Conservation (phyloP, 2,113 vertebrate genomes). For the Calidris pygmaea region DNA sequence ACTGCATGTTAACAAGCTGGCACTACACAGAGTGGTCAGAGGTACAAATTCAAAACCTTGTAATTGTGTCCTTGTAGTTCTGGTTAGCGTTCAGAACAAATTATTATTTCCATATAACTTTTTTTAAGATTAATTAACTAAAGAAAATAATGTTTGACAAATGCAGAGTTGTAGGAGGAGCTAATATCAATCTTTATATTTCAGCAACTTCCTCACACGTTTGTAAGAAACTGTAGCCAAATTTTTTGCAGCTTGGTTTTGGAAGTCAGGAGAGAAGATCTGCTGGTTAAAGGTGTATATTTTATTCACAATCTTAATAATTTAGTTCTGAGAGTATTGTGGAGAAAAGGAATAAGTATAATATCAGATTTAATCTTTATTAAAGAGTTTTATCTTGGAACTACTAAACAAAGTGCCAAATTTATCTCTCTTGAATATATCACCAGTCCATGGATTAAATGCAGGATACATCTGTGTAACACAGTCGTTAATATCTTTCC, state of each 20-base stretch:
- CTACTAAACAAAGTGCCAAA: neutral
- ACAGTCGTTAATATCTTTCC: neutral
- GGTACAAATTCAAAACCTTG: slow-evolving; percentile 70
- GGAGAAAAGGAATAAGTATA: neutral
- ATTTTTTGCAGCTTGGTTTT: neutral
- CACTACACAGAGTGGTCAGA: slow-evolving; percentile 94
- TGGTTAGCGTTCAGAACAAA: neutral
- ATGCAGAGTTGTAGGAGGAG: neutral
- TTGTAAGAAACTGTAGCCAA: neutral
- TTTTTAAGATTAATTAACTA: neutral
- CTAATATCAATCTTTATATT: neutral
- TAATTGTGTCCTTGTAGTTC: neutral
- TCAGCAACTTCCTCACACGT: neutral
- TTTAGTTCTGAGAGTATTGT: neutral
- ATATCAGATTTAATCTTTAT: neutral
- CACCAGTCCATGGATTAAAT: neutral
- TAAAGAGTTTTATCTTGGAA: neutral
- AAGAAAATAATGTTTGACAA: neutral
- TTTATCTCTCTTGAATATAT: neutral
- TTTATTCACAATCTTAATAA: neutral
- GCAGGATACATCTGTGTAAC: neutral
- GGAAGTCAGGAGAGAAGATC: neutral
- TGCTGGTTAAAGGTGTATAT: neutral
- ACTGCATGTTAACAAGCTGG: slow-evolving; percentile 89
- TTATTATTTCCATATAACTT: neutral